These are phyloP conservation scores for Gymnosoma rotundatum DNA, from an alignment of 2,888 invertebrate species.

Conservation along the genomic window DNA sequence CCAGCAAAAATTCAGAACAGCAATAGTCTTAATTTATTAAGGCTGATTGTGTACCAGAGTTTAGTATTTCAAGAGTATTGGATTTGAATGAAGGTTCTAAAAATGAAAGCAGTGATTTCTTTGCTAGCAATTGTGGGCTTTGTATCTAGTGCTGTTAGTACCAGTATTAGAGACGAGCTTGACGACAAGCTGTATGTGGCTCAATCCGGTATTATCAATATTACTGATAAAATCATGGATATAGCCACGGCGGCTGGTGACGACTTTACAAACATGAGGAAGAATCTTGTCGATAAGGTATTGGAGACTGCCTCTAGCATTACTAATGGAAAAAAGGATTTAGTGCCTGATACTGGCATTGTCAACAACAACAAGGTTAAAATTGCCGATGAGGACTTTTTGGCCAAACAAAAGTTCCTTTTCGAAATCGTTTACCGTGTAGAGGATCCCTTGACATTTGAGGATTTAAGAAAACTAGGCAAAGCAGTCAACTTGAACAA, in stretches of 20 bases:
- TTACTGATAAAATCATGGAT: too few species aligned
- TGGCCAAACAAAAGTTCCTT: slow-evolving; percentile 76
- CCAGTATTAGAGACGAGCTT: too few species aligned
- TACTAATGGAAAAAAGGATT: slow-evolving; percentile 53
- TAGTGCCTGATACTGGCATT: slow-evolving; percentile 66
- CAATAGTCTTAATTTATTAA: slow-evolving; percentile 77
- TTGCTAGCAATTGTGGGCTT: too few species aligned
- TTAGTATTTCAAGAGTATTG: too few species aligned
- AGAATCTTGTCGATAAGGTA: neutral
- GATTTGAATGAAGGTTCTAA: too few species aligned
- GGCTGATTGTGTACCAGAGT: slow-evolving; percentile 37
- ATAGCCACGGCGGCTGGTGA: too few species aligned
- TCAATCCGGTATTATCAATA: too few species aligned
- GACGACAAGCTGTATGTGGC: too few species aligned
- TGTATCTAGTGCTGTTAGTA: too few species aligned
- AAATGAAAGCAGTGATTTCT: too few species aligned
- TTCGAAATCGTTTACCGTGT: slow-evolving; percentile 75
- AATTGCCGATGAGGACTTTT: slow-evolving; percentile 75
- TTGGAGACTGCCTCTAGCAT: slow-evolving; percentile 73
- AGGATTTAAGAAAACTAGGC: slow-evolving; percentile 78
- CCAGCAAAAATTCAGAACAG: neutral
- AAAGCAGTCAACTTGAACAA: slow-evolving; percentile 76
- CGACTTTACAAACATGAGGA: too few species aligned
- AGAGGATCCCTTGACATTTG: slow-evolving; percentile 75
- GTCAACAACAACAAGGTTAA: slow-evolving; percentile 72